A percentile compares a stretch with the other conserved stretches of the same genome.
Evolutionary conservation across 1,140 invertebrate species (phyloP).

Genomic region (Diachasmimorpha longicaudata): DNA sequence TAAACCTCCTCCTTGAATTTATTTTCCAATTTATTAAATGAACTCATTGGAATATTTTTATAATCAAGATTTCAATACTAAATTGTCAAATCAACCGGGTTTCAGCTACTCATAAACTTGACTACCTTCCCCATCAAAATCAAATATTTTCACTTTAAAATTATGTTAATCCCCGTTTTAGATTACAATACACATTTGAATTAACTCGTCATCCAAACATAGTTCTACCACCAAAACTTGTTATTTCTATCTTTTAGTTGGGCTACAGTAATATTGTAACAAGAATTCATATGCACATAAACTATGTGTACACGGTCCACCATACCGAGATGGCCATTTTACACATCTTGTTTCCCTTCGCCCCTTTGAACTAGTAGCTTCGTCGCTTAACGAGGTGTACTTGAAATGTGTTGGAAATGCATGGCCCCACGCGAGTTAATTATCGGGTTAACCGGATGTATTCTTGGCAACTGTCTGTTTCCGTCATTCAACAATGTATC

Average conservation of each 20-base stretch:
- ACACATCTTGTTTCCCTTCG: background rate
- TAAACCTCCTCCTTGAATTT: no score
- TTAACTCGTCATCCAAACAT: no score
- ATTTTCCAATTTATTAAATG: no score
- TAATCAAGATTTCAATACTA: no score
- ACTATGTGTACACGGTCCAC: background rate
- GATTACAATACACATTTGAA: no score
- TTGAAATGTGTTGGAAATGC: constrained; percentile 18
- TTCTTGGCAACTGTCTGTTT: constrained; percentile 20
- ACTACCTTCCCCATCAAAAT: no score
- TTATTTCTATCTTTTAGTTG: background rate
- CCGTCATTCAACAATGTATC: constrained; percentile 5
- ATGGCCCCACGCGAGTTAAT: constrained; percentile 16
- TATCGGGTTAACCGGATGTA: constrained; percentile 19
- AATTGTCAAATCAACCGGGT: no score
- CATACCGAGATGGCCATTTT: background rate
- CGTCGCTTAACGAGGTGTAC: constrained; percentile 11
- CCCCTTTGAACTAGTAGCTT: background rate
- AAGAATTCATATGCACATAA: background rate
- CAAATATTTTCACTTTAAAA: no score
- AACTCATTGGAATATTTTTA: no score
- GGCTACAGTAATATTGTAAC: background rate
- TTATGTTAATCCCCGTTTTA: no score
- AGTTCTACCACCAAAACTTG: background rate
- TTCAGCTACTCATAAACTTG: no score